phyloP scores from a whole-genome alignment of 2,113 vertebrate genomes.

The Sarotherodon lohbergeri region DNA sequence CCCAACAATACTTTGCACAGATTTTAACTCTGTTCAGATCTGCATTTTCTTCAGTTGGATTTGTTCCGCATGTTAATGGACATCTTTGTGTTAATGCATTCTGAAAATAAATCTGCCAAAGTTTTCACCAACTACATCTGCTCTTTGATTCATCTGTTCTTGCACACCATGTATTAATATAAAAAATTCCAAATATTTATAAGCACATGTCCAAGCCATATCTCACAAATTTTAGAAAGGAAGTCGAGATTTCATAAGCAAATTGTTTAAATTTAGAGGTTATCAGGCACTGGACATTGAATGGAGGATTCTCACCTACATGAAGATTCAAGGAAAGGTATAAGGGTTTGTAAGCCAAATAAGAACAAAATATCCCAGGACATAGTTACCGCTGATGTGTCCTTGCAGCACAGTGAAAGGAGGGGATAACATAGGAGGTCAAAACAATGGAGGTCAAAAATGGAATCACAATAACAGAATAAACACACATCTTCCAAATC shows the following conservation, averaged over 20 bases:
- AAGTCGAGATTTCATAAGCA: neutral
- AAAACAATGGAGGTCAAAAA: neutral
- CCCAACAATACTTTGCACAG: neutral
- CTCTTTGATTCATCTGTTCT: neutral
- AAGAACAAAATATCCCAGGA: neutral
- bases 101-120: neutral
- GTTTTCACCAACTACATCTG: neutral
- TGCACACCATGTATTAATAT: neutral
- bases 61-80: neutral
- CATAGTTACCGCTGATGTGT: neutral
- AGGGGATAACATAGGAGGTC: neutral
- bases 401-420: fast-evolving
- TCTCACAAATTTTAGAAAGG: neutral
- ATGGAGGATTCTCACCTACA: neutral
- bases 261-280: neutral
- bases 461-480: neutral
- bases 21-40: neutral
- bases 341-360: neutral
- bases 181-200: neutral
- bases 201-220: neutral
- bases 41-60: neutral
- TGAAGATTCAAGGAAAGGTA: neutral
- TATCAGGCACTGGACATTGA: neutral
- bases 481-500: neutral
- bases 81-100: neutral